Base-by-base conservation (phyloP, 2,888 invertebrate genomes). In the Chaitophorus viminalis region DNA sequence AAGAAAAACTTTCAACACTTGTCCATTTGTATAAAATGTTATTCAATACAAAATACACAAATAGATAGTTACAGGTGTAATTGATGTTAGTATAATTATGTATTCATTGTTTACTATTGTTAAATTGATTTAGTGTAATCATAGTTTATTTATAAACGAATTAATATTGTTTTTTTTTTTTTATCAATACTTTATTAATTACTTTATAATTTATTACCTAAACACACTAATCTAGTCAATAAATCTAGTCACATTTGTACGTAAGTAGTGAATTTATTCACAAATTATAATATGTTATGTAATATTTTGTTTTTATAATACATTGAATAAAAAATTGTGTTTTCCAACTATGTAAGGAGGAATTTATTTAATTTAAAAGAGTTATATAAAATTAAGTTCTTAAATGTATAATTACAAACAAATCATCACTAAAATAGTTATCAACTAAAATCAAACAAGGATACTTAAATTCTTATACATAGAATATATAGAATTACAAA, bases 201-300 rank as follows among this genome's bases (percentile, higher is more conserved):
- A 68, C 52, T 65, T 85, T 85, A 85, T 68, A 4, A 77, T 68
- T n/a, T 83, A 83, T 36, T 76, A 65, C 83, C 31, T 84, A n/a
- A 46, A 31, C 33, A 76, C 25, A 76, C 75, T 84, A 84, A 84
- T 84, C 84, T 85, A 83, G 82, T 83, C 82, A 72, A 70, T 70
- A 70, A 68, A 68, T 81, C 81, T 81, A 83, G 83, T 83, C 84
- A 85, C 31, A 31, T 65, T 75, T 84, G 31, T 84, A 84, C 39
- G 25, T 65, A 76, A 65, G 75, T 65, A 33, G 46, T 76, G 65
- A 77, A 84, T 84, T 46, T 31, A 77, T 31, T n/a, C 52, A 65
- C 11, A 77, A 60, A 68, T 77, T 77, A 82, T 52, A 65, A 65
- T 81, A 65, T 68, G 76, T 85, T 85, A 77, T 76, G 33, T 31